Evolutionary conservation across 1,140 invertebrate species (phyloP).

Genomic region (Bilobella aurantiaca): DNA sequence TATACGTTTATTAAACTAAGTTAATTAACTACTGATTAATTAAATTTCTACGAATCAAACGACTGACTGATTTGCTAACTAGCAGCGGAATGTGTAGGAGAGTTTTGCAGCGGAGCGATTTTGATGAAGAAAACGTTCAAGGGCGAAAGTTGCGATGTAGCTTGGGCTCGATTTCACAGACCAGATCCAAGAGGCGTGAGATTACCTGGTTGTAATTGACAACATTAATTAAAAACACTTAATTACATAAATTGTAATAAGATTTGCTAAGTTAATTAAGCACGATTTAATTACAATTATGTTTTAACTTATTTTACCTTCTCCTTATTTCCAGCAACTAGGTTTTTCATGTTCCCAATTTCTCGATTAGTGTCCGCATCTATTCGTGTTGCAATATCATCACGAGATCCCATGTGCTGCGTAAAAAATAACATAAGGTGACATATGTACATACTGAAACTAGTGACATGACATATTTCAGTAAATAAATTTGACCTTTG

Average conservation of each 20-base stretch:
- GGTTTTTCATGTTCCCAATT: slow-evolving; percentile 77
- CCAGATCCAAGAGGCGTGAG: slow-evolving; percentile 64
- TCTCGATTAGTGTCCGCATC: slow-evolving; percentile 72
- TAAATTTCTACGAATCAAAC: too few relatives aligned
- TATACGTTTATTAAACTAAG: too few relatives aligned
- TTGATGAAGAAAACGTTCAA: too few relatives aligned
- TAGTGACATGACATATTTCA: too few relatives aligned
- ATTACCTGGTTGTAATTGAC: slow-evolving; percentile 66
- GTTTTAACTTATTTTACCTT: too few relatives aligned
- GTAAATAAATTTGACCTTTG: too few relatives aligned
- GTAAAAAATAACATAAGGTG: slow-evolving; percentile 31
- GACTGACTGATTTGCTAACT: too few relatives aligned
- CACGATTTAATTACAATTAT: too few relatives aligned
- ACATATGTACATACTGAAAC: background rate
- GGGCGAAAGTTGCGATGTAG: slow-evolving; percentile 69
- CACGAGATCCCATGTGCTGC: slow-evolving; percentile 80
- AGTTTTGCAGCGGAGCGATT: too few relatives aligned
- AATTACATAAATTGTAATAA: background rate
- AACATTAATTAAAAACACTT: slow-evolving; percentile 22
- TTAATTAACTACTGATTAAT: too few relatives aligned
- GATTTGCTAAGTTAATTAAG: too few relatives aligned
- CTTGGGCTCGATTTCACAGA: slow-evolving; percentile 80
- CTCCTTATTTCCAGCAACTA: slow-evolving; percentile 62
- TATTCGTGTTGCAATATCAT: slow-evolving; percentile 78
- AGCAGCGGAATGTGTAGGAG: too few relatives aligned